Base-by-base conservation (phyloP, 2,888 invertebrate species). In the Leptinotarsa rubiginosa region DNA sequence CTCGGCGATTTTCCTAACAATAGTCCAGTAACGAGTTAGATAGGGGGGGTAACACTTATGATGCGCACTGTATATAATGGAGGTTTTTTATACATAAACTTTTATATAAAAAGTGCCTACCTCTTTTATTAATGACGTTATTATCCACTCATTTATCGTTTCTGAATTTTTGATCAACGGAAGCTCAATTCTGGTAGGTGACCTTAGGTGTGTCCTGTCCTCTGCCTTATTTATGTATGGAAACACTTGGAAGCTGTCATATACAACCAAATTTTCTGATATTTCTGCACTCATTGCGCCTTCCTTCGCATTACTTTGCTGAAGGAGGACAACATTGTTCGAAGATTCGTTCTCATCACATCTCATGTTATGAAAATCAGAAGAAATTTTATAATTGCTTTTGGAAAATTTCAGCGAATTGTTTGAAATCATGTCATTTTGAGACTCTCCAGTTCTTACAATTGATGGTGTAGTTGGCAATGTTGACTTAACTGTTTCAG, bases 231-330 rank as follows among this genome's bases (percentile, higher is more conserved):
- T 41, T 41, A 41, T 41, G 10, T 31, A 20, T 4, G 59, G 15
- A 69, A 31, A 72, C 16, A 77, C 72, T 70, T 69, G 71, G 50
- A 75, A 75, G 56, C 75, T 75, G 20, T 71, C 59, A 67, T 72
- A 75, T 31, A 20, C 47, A 18, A 47, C 52, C 41, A 10, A 10
- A 41, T 50, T 75, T 15, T 16, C 50, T 54, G 20, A 70, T 72
- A n/a, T 72, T 69, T 59, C 41, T 41, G 41, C 2, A 41, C 10
- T 41, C 41, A 59, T 59, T 59, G 3, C 15, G 13, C 20, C 16
- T 15, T 59, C 25, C 4, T 15, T 15, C 4, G 25, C 1, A 52
- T 52, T 18, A 10, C 18, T 18, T 18, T 18, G 52, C 69, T 22
- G 50, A 20, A 47, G 56, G 10, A 3, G 10, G 18, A 5, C 41